These are phyloP conservation scores for Erynnis tages DNA, from an alignment of 2,888 invertebrate genomes.

Conservation along the genomic window DNA sequence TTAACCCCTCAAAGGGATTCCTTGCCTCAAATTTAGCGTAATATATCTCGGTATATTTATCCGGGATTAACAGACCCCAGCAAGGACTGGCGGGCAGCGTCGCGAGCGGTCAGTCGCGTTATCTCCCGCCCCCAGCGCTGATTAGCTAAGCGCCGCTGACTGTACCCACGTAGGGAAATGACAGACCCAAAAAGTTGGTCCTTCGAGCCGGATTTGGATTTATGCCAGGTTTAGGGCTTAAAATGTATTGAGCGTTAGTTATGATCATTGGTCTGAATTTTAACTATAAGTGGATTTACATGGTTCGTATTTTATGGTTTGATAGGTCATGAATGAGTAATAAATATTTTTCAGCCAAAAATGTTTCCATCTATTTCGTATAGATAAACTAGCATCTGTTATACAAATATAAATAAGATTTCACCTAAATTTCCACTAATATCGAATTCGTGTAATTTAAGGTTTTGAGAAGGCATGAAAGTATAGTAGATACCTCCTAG, in stretches of 20 bases:
- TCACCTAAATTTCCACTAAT: too few species aligned
- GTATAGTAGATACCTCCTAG: too few species aligned
- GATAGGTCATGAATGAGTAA: too few species aligned
- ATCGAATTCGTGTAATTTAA: too few species aligned
- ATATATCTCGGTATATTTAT: slow-evolving; percentile 9
- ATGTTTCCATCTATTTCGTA: too few species aligned
- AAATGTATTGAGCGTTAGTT: slow-evolving; percentile 4
- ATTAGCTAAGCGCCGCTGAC: slow-evolving; percentile 76
- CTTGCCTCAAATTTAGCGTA: background rate
- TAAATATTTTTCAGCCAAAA: too few species aligned
- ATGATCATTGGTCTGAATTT: background rate
- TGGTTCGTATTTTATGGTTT: too few species aligned
- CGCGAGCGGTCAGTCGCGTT: slow-evolving; percentile 61
- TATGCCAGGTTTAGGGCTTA: slow-evolving; percentile 4
- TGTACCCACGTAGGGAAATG: slow-evolving; percentile 45
- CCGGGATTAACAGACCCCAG: slow-evolving; percentile 40
- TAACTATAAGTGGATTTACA: background rate
- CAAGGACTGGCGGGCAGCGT: slow-evolving; percentile 56
- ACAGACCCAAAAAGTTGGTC: slow-evolving; percentile 41
- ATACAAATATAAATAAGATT: too few species aligned
- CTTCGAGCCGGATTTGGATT: slow-evolving; percentile 32
- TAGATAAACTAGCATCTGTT: too few species aligned
- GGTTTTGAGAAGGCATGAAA: too few species aligned
- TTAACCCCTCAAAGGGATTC: slow-evolving; percentile 5
- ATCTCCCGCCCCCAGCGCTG: slow-evolving; percentile 63